Base-by-base conservation (phyloP, 2,888 invertebrate species). In the Eupelmus urozonus region DNA sequence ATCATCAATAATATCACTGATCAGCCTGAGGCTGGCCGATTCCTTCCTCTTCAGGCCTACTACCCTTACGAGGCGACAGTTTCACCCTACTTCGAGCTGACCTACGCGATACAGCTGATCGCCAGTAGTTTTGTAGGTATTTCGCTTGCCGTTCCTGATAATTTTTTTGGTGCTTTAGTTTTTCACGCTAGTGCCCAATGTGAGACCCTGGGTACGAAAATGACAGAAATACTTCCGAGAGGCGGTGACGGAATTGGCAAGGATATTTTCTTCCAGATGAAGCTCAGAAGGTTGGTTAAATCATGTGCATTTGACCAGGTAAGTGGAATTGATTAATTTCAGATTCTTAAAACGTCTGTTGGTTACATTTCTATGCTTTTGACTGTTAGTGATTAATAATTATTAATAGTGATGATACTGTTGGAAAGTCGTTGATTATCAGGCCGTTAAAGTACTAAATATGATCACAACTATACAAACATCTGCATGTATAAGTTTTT, bases 181-280 rank as follows among this genome's bases (percentile, higher is more conserved):
- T 74, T 80, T 66, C 80, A 80, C n/a, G 77, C 74, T 0, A 42
- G 63, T 51, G 77, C 67, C 0, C 77, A 75, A 45, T 74, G 65
- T 20, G 74, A 80, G 42, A 77, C 74, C 9, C 13, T 80, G 9
- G 49, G 9, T 2, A n/a, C n/a, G 1, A 65, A 42, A 13, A 59
- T 66, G 60, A 63, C 55, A 34, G 16, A 34, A 13, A n/a, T n/a
- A n/a, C n/a, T n/a, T n/a, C n/a, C n/a, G n/a, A n/a, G n/a, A n/a
- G n/a, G n/a, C n/a, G n/a, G n/a, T n/a, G n/a, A n/a, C n/a, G n/a
- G n/a, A n/a, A n/a, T 11, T 40, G 4, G 4, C 11, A 4, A 11
- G 40, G 40, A 4, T 11, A 40, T 11, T 11, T 40, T 11, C 11
- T 49, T 73, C n/a, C 16, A n/a, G 7, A 2, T 60, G 20, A 18